Base-by-base conservation (phyloP, 2,888 invertebrate genomes). In the Emesis furor region DNA sequence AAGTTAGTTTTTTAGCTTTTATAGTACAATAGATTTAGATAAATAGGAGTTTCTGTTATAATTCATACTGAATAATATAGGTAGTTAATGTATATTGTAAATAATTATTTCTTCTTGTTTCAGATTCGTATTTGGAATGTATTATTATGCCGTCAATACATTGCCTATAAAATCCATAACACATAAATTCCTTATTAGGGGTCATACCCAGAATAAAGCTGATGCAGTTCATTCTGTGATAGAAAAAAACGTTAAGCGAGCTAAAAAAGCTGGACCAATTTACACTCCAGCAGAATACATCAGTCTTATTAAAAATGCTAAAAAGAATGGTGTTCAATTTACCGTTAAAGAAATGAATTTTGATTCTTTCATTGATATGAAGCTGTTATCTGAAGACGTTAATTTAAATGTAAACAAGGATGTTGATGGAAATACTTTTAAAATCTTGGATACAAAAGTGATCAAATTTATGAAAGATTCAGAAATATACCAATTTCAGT, bases 331-430 rank as follows among this genome's bases (percentile, higher is more conserved):
- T 42, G 78, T 59, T 7, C 81, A 89, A 7, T 89, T 85, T 68
- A 81, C 75, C 51, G 88, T 91, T 1, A 42, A 81, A 65, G 90
- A 91, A 84, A 79, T 90, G 83, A 85, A 75, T 35, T 85, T 86
- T 83, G 81, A 84, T 72, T 75, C 80, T 42, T 91, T 91, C 87
- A 85, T 82, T 73, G 88, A 91, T 76, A 24, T 91, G 32, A 90
- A 91, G 79, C 35, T 69, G 32, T 76, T 90, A 68, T 51, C 30
- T 17, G 73, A 73, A 35, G 32, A 30, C 24, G 32, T 72, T 32
- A 51, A 51, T 72, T 68, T 67, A 3, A 74, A 78, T n/a, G 4
- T 72, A 76, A 82, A 71, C 78, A 88, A 76, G 17, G 32, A 42
- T 78, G 76, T 67, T 24, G 24, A 59, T 55, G 35, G 78, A 10